Conservation (phyloP, 2,888 invertebrate species). For the Macrophya annulata region DNA sequence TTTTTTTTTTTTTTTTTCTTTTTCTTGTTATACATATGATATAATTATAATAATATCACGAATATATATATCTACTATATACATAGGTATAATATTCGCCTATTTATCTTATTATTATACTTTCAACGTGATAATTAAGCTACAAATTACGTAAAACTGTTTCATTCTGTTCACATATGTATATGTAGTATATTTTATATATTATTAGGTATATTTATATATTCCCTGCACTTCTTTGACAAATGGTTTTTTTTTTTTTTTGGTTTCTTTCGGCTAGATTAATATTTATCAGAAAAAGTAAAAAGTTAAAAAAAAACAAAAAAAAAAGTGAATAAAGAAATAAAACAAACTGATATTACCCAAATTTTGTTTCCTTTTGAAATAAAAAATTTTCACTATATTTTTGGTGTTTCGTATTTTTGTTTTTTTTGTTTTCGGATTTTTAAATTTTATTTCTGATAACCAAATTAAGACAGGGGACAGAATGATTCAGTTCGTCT, state of each 20-base stretch:
- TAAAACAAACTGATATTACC: neutral
- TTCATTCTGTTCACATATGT: neutral
- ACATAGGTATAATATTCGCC: neutral
- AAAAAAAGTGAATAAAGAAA: too few relatives aligned
- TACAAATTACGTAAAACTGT: constrained; percentile 52
- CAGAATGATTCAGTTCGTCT: neutral
- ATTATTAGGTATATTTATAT: neutral
- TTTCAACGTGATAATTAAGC: constrained; percentile 65
- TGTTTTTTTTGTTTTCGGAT: neutral
- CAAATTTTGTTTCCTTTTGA: neutral
- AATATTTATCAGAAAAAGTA: neutral
- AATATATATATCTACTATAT: neutral
- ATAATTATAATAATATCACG: too few relatives aligned
- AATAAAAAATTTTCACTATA: neutral
- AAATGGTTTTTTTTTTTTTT: too few relatives aligned
- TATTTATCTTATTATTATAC: constrained; percentile 61
- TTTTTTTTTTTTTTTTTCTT: constrained; percentile 1
- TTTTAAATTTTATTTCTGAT: neutral
- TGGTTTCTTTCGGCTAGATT: neutral
- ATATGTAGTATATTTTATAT: too few relatives aligned
- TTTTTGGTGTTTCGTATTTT: too few relatives aligned
- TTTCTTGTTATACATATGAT: neutral
- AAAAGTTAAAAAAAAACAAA: neutral
- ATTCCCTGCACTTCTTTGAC: neutral
- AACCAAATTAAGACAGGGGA: neutral